phyloP scores from a whole-genome alignment of 1,140 invertebrate genomes.

The Diachasma alloeum region DNA sequence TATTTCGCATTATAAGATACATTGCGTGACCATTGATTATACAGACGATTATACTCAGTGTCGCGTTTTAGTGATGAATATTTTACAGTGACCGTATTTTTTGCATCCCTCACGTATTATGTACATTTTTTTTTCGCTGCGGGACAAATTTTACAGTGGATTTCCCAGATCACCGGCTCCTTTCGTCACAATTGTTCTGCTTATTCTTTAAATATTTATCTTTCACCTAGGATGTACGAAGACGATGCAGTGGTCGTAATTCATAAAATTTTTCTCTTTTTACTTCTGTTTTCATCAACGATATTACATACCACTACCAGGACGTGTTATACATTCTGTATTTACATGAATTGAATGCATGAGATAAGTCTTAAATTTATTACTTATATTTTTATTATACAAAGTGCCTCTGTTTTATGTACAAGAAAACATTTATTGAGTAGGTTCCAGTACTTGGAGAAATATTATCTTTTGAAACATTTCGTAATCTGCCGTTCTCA shows the following conservation, averaged over 20 bases:
- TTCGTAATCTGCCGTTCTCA: not conserved
- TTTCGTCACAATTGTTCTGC: not conserved
- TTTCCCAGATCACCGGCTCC: not conserved
- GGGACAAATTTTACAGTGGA: conserved; percentile 32
- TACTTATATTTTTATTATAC: not conserved
- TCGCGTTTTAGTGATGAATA: conserved; percentile 39
- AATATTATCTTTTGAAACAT: not conserved
- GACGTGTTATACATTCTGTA: conserved; percentile 5
- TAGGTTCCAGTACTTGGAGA: not conserved
- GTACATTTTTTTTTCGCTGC: conserved; percentile 14
- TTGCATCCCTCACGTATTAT: conserved; percentile 26
- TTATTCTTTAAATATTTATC: not conserved
- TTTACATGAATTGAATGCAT: not conserved
- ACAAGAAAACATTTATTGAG: not conserved
- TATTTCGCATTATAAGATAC: conserved; percentile 62
- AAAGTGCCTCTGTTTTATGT: not conserved
- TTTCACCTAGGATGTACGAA: not conserved
- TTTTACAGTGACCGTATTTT: conserved; percentile 34
- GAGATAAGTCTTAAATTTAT: not conserved
- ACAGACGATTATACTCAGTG: conserved; percentile 58
- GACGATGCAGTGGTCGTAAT: conserved; percentile 2
- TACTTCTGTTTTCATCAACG: not conserved
- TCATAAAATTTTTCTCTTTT: not conserved
- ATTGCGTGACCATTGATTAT: conserved; percentile 64
- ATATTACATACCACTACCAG: not conserved